Conservation (phyloP, 2,797 vertebrate species). For the Myotis daubentonii region DNA sequence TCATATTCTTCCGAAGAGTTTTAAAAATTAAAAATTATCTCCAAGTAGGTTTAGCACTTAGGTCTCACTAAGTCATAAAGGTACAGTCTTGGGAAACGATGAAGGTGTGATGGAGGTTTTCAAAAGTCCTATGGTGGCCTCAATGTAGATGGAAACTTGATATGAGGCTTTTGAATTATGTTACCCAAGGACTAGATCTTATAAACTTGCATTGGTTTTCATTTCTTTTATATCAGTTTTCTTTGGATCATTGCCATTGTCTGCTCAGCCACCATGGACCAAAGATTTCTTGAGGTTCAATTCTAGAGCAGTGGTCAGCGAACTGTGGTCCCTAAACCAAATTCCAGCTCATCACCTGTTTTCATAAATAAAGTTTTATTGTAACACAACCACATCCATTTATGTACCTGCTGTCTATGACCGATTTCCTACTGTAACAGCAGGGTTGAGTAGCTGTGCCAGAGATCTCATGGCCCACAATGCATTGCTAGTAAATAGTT, state of each 20-base stretch:
- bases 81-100: constrained; percentile 29
- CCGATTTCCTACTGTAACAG: background rate
- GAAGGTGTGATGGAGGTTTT: background rate
- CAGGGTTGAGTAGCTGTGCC: background rate
- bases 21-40: constrained; percentile 54
- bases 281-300: constrained; percentile 80
- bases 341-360: background rate
- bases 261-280: constrained; percentile 73
- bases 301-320: constrained; percentile 22
- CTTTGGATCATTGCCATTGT: constrained; percentile 72
- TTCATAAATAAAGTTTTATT: constrained; percentile 2
- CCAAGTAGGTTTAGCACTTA: constrained; percentile 43
- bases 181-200: constrained; percentile 9
- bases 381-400: background rate
- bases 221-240: constrained; percentile 17
- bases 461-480: background rate
- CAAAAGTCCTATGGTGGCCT: background rate
- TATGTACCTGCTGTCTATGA: background rate
- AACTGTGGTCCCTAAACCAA: background rate
- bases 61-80: constrained; percentile 10
- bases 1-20: constrained; percentile 23
- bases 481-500: background rate
- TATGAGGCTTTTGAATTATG: background rate
- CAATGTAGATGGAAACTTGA: background rate
- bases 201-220: constrained; percentile 62